Conservation (phyloP, 2,797 vertebrate genomes). For the Basileuterus tristriatus region DNA sequence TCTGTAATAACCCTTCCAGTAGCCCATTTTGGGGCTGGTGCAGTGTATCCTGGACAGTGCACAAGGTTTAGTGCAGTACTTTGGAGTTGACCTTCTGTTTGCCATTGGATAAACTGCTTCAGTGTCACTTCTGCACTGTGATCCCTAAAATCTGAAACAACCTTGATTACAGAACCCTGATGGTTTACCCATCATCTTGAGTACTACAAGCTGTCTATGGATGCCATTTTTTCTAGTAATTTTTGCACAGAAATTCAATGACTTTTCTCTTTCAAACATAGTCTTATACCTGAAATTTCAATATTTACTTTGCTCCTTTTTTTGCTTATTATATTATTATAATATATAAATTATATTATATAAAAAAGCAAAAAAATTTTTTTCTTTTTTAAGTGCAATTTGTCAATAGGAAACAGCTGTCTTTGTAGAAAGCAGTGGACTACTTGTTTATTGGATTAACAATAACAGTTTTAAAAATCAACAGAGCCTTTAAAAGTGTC, state of each 20-base stretch:
- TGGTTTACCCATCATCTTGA: neutral
- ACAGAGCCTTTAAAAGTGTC: neutral
- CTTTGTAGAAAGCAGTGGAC: neutral
- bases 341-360: too few species aligned
- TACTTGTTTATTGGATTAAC: neutral
- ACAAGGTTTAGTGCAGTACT: neutral
- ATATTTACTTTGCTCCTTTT: neutral
- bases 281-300: neutral
- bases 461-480: neutral
- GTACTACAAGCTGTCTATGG: neutral
- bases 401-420: neutral
- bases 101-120: neutral
- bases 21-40: neutral
- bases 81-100: neutral
- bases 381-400: neutral
- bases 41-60: neutral
- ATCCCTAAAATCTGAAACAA: neutral
- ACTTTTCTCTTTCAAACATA: neutral
- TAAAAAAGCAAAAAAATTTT: neutral
- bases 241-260: neutral
- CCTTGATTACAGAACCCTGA: neutral
- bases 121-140: neutral
- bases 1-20: neutral
- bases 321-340: too few species aligned
- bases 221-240: neutral